These are phyloP conservation scores for Orthosia incerta DNA, from an alignment of 2,888 invertebrate genomes.

Conservation along the genomic window DNA sequence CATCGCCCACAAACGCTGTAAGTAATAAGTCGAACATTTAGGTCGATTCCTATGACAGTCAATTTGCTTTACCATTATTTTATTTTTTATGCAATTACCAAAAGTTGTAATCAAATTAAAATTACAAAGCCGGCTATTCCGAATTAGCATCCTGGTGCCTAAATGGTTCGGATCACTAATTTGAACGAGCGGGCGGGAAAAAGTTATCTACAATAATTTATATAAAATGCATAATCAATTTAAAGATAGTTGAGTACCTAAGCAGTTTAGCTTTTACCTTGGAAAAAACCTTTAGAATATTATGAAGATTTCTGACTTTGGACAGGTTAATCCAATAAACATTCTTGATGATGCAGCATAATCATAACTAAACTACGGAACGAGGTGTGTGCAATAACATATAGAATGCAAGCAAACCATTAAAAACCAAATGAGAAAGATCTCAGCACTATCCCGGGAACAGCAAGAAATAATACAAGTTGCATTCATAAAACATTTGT, in stretches of 20 bases:
- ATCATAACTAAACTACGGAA: background rate
- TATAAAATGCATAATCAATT: background rate
- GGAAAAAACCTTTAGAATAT: background rate
- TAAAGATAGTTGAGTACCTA: too few relatives aligned
- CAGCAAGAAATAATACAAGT: conserved; percentile 19
- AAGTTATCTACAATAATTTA: background rate
- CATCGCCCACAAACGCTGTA: conserved; percentile 34
- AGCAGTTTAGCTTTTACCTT: background rate
- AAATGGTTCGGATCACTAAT: background rate
- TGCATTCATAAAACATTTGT: conserved; percentile 43
- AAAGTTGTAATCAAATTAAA: background rate
- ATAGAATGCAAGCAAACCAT: conserved; percentile 18
- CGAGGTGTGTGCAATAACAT: background rate
- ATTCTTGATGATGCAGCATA: background rate
- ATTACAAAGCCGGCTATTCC: background rate
- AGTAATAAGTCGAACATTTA: conserved; percentile 37
- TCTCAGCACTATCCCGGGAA: conserved; percentile 1
- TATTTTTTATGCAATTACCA: background rate
- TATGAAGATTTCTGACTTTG: background rate
- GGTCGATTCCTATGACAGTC: conserved; percentile 21
- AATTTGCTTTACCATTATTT: background rate
- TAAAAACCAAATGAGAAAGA: conserved; percentile 16
- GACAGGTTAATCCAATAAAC: background rate
- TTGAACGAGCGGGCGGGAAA: background rate
- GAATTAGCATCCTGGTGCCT: background rate